Conservation (phyloP, 2,888 invertebrate genomes). For the Apodemia hepburni region DNA sequence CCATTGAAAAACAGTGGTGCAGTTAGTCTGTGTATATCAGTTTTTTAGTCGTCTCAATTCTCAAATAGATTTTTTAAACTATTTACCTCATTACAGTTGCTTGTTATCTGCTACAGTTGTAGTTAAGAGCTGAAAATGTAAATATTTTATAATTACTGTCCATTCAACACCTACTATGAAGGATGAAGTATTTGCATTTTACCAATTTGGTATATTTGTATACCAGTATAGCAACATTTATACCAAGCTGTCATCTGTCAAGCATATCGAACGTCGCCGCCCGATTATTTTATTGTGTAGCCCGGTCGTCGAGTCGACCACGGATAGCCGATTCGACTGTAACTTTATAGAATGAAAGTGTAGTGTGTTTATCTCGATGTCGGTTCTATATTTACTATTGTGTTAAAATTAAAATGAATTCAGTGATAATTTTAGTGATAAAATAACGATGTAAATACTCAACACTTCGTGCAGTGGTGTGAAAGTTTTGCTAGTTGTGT, state of each 20-base stretch:
- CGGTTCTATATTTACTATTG: constrained; percentile 43
- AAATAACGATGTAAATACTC: constrained; percentile 64
- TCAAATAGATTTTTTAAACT: no score
- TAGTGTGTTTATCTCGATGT: constrained; percentile 53
- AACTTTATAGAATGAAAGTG: constrained; percentile 48
- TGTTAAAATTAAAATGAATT: constrained; percentile 53
- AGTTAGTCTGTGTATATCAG: no score
- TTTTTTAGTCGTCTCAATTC: no score
- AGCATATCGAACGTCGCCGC: constrained; percentile 60
- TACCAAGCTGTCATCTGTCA: constrained; percentile 41
- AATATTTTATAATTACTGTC: no score
- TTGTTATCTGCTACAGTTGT: no score
- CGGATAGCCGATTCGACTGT: constrained; percentile 32
- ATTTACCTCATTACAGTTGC: no score
- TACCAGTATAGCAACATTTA: constrained; percentile 41
- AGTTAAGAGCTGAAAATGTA: no score
- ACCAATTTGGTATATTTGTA: not conserved
- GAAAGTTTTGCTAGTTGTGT: constrained; percentile 54
- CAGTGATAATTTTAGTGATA: constrained; percentile 66
- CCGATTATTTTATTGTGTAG: constrained; percentile 36
- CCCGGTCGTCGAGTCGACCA: constrained; percentile 20
- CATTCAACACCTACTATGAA: no score
- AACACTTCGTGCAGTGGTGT: constrained; percentile 63
- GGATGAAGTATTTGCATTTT: not conserved
- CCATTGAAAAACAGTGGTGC: no score